Evolutionary conservation across 1,140 invertebrate genomes (phyloP), one percentile per base, ranked within the genome.

Genomic region (Ditylenchus dipsaci): DNA sequence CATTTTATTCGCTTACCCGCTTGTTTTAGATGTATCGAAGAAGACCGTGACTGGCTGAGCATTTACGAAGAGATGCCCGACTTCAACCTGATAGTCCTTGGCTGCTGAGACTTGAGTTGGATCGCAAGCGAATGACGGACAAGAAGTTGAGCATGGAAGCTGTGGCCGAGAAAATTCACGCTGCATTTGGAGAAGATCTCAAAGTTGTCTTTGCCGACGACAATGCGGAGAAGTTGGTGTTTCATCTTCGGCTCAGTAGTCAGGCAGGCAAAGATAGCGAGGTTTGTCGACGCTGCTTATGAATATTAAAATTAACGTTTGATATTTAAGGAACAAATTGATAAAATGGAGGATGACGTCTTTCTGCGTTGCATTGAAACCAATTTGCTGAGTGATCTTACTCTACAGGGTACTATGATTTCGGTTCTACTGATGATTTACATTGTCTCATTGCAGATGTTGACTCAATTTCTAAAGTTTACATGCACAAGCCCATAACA

Each of bases 81-180:
- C 84, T 96, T 97, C 85, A 95, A 99, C 85, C 92, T 76, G 96
- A 97, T 71, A 97, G 94, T 1, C 94, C 95, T 0, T 99, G 96
- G 96, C 82, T 99, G 17, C 85, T 99, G 9, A 90, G 96, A 86
- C 95, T 99, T 74, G 95, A 98, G 83, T 86, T 99, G 43, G 95
- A 99, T 84, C 88, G 95, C 61, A 98, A 98, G 83, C 47, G 81
- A 76, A 83, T 82, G 82, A 62, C 82, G 82, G 96, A 99, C 85
- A 98, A 98, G 78, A 98, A 98, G 85, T 86, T 99, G 29, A 97
- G 94, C n/a, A 99, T 99, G 95, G 95, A 99, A 86, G 93, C 96
- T 83, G 98, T 99, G 76, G 94, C 95, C 0, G 95, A 98, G 83
- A 98, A 97, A 84, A 98, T 99, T 60, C 97, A 96, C 82, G 91